Percentiles rank a stretch among this genome's conserved stretches.
Evolutionary conservation across 2,888 invertebrate genomes (phyloP).

Genomic region (Aphidoletes aphidimyza): DNA sequence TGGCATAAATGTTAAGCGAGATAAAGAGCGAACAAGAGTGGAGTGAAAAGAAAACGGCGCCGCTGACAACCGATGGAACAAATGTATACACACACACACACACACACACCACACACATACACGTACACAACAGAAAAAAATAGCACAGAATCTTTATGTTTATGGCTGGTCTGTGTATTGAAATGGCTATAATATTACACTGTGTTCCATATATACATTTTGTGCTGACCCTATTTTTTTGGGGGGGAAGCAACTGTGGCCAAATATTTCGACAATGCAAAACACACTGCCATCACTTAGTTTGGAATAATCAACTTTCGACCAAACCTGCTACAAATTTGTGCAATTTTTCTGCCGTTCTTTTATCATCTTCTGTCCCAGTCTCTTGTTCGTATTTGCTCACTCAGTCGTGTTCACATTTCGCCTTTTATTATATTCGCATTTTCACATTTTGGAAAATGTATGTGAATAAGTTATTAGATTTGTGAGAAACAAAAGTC

Average conservation of each 20-base stretch:
- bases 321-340: conserved; percentile 25
- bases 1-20: not conserved
- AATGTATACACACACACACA: not conserved
- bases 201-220: not conserved
- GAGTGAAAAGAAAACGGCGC: conserved; percentile 9
- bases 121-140: not conserved
- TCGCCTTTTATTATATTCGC: conserved; percentile 20
- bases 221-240: conserved; percentile 35
- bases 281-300: not conserved
- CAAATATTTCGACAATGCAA: conserved; percentile 21
- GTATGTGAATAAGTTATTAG: conserved; percentile 51
- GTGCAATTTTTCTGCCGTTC: not conserved
- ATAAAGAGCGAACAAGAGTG: not conserved
- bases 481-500: conserved; percentile 49
- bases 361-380: too few species aligned
- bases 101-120: not conserved
- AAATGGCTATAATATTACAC: conserved; percentile 41
- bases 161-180: conserved; percentile 38
- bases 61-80: not conserved
- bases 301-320: conserved; percentile 19
- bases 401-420: too few species aligned
- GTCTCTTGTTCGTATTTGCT: too few species aligned
- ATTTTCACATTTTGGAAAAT: conserved; percentile 41
- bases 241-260: not conserved
- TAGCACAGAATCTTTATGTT: conserved; percentile 8